A percentile compares a stretch with the other conserved stretches of the same genome.
Evolutionary conservation across 1,140 invertebrate genomes (phyloP).

Genomic region (Samia ricini): DNA sequence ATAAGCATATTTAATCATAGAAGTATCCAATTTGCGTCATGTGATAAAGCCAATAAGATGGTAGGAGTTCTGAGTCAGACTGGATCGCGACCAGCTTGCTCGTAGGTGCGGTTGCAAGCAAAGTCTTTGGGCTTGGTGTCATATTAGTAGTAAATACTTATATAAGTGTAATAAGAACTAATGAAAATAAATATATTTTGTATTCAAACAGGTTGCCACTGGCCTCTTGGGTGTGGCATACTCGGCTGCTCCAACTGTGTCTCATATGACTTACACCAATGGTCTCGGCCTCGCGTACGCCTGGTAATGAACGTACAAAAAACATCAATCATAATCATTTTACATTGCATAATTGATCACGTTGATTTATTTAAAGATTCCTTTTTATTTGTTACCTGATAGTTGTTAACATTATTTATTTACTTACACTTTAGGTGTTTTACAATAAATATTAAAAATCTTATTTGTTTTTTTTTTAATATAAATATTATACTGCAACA

Average conservation of each 20-base stretch:
- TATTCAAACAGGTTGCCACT: constrained; percentile 46
- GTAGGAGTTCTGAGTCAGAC: too few species aligned
- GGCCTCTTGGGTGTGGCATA: constrained; percentile 78
- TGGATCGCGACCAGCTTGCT: too few species aligned
- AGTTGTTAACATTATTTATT: constrained; percentile 59
- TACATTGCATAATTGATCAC: background rate
- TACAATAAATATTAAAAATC: constrained; percentile 10
- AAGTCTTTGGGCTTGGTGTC: too few species aligned
- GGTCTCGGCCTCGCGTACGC: constrained; percentile 79
- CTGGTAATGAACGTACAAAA: constrained; percentile 63
- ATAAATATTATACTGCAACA: too few species aligned
- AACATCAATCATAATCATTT: background rate
- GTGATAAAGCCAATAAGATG: too few species aligned
- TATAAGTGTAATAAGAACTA: too few species aligned
- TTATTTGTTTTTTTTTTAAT: background rate
- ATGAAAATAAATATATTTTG: too few species aligned
- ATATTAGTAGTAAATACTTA: too few species aligned
- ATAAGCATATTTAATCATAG: too few species aligned
- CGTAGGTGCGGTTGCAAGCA: too few species aligned
- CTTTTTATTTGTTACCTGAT: constrained; percentile 63
- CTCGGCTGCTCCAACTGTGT: constrained; percentile 82
- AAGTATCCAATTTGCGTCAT: too few species aligned
- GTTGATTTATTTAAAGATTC: constrained; percentile 49
- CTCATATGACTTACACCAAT: constrained; percentile 82
- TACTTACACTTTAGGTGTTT: constrained; percentile 31